Base-by-base conservation (phyloP, 2,888 invertebrate species). In the Listrodromus nycthemerus region DNA sequence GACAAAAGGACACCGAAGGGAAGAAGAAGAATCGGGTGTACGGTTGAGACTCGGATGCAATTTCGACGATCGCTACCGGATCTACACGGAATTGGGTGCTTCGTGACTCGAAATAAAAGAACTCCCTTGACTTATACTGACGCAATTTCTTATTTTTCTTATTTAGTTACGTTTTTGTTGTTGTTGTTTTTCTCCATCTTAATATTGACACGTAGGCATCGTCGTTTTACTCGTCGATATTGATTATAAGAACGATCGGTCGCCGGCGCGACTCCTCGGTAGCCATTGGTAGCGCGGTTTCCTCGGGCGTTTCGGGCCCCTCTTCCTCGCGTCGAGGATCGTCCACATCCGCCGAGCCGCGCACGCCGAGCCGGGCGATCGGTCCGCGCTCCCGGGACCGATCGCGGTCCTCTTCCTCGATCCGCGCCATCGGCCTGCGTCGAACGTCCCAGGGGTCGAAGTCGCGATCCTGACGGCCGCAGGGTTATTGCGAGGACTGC, bases 401-500 rank as follows among this genome's bases (percentile, higher is more conserved):
- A 71, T 61, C 41, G 30, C 63, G 70, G 58, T 13, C 45, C n/a
- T 24, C 50, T 27, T 52, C 65, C 1, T 58, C 58, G 58, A 16
- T 24, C 58, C 4, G 21, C 58, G 58, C 21, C 27, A 58, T 58
- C 24, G 58, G 74, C 74, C 10, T 48, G 19, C 30, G 58, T 41
- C 58, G 77, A 70, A 30, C 55, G 10, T 61, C 71, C 74, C 74
- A 74, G 80, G 67, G 50, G 37, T 67, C 33, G 65, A n/a, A 52
- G 55, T 61, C 80, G 81, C 81, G 74, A 52, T 80, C 79, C 48
- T 75, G 73, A 73, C 70, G 78, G 50, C 77, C 74, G 83, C 75
- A 83, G 89, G 91, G 92, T 91, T 93, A 93, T 92, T 93, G 93
- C 86, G 92, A 89, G 78, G 92, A 90, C 65, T 92, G 91, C 58